Evolutionary conservation across 1,140 invertebrate genomes (phyloP), one percentile per base, ranked within the genome.

Genomic region (Drosophila tsacasi): DNA sequence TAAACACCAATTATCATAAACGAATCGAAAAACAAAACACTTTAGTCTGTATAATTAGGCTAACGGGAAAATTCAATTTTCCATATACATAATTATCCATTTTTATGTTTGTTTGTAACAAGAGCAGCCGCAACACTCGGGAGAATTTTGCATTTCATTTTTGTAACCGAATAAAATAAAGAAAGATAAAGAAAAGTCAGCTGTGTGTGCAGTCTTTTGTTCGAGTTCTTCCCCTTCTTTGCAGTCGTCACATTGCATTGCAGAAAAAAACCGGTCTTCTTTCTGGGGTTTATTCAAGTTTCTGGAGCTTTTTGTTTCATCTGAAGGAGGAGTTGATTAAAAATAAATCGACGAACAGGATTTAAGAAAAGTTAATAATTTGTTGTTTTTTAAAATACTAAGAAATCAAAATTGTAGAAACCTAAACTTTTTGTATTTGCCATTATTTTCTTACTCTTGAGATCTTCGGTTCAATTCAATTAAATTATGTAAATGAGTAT

Each of bases 101-200:
- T 55, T 67, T 73, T 10, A 32, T 66, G 58, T 54, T 58, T 80
- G 32, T 81, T 68, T 78, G 73, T 82, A 77, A 76, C 52, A 66
- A 44, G 72, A 81, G 64, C 69, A 67, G 69, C 42, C 54, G 54
- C 69, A 81, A 49, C 71, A 76, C 65, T 76, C 66, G 47, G 39
- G 37, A 46, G 58, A 42, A 79, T 64, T 83, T 76, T 76, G 69
- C 61, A 83, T 80, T 84, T 83, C n/a, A 23, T 76, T 74, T 81
- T 72, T 80, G 64, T 76, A 72, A 68, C 25, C 27, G 62, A 71
- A 80, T 67, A 76, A 76, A 79, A 50, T 59, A 55, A 35, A 61
- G 19, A 54, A 54, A 37, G 10, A 32, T 49, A 42, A 35, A 42
- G 23, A 37, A 19, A 35, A 37, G 19, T 40, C 54, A 37, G 13